A percentile compares a stretch with the other conserved stretches of the same genome.
These are phyloP conservation scores for Oceanodroma tethys DNA, from an alignment of 2,113 vertebrate genomes.

Conservation along the genomic window DNA sequence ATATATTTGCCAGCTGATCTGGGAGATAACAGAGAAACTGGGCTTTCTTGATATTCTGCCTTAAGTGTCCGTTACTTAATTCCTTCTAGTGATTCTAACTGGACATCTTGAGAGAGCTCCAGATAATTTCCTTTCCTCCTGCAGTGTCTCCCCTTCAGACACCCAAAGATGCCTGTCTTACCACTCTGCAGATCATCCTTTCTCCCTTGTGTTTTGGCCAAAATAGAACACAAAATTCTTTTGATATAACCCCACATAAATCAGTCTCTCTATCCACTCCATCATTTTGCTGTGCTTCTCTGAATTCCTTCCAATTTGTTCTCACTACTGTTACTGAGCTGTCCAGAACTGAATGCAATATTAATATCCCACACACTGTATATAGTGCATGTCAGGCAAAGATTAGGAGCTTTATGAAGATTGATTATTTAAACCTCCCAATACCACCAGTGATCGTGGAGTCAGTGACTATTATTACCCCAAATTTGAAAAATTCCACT, in stretches of 20 bases:
- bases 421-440: slow-evolving; percentile 27
- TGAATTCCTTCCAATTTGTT: slow-evolving; percentile 49
- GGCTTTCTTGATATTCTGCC: neutral
- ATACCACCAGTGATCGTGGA: neutral
- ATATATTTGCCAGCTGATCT: neutral
- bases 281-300: slow-evolving; percentile 25
- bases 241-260: neutral
- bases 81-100: neutral
- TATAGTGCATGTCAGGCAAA: slow-evolving; percentile 30
- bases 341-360: slow-evolving; percentile 31
- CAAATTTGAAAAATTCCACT: slow-evolving; percentile 44
- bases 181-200: neutral
- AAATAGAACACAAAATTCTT: neutral
- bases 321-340: slow-evolving; percentile 22
- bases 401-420: slow-evolving; percentile 46
- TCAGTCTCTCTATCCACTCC: slow-evolving; percentile 6
- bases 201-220: neutral
- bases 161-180: neutral
- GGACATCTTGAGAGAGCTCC: neutral
- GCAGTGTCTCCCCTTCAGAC: neutral
- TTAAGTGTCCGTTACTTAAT: neutral
- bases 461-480: neutral
- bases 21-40: neutral
- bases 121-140: neutral
- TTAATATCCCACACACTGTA: slow-evolving; percentile 25